A percentile compares a stretch with the other conserved stretches of the same genome.
Conservation (phyloP, 1,140 invertebrate genomes). For the Amphibalanus amphitrite region DNA sequence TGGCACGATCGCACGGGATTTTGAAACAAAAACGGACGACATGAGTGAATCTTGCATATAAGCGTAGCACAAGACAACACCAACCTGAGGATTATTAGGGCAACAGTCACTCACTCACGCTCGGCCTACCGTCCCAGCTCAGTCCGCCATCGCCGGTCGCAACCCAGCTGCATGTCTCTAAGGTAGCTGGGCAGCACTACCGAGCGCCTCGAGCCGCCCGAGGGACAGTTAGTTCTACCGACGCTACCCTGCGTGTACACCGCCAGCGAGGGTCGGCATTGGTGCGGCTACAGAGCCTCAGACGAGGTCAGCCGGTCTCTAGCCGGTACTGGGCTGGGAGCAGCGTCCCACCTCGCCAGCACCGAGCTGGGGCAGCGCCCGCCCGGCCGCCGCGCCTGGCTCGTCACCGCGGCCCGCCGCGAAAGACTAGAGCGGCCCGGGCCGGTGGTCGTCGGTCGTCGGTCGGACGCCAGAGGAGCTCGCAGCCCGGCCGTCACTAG, state of each 20-base stretch:
- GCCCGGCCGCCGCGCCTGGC: too few species aligned
- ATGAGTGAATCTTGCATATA: not conserved
- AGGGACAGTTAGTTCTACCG: not conserved
- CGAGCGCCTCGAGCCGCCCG: too few species aligned
- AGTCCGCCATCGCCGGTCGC: not conserved
- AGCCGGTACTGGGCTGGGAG: too few species aligned
- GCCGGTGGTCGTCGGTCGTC: not conserved
- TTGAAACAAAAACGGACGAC: not conserved
- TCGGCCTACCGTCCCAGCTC: not conserved
- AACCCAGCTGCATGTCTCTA: too few species aligned
- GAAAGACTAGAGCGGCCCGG: not conserved
- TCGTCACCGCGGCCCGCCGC: too few species aligned
- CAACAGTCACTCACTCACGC: not conserved
- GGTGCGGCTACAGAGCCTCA: too few species aligned
- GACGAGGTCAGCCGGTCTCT: not conserved
- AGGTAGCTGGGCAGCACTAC: not conserved
- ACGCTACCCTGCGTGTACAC: not conserved
- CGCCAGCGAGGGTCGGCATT: not conserved
- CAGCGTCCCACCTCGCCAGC: not conserved
- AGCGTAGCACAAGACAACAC: not conserved
- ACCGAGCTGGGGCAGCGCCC: not conserved
- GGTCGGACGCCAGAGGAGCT: too few species aligned
- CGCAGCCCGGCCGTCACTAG: too few species aligned
- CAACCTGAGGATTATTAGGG: not conserved
- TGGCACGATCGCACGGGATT: not conserved